Conservation (phyloP, 2,888 invertebrate genomes). For the Gymnocheta viridis region DNA sequence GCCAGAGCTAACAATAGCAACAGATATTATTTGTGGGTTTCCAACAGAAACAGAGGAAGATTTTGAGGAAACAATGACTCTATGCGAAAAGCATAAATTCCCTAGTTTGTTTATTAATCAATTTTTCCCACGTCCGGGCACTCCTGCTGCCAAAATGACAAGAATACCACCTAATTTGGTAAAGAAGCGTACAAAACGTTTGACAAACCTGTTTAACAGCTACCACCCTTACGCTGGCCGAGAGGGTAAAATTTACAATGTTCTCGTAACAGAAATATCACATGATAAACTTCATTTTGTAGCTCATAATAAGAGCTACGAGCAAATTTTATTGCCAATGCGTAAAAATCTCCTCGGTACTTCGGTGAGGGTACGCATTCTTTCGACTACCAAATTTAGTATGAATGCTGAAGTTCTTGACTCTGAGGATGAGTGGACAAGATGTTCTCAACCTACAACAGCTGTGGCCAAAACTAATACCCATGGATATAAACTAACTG, state of each 20-base stretch:
- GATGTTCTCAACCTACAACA: constrained; percentile 42
- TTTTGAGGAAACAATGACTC: constrained; percentile 92
- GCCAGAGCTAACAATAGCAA: constrained; percentile 95
- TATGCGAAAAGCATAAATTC: constrained; percentile 94
- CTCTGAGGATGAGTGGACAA: constrained; percentile 83
- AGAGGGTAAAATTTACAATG: constrained; percentile 84
- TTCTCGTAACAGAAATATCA: constrained; percentile 96
- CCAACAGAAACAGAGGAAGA: constrained; percentile 96
- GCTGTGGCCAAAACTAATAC: background rate
- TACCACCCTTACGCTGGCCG: constrained; percentile 92
- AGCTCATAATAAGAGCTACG: constrained; percentile 97
- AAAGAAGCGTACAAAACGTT: constrained; percentile 92
- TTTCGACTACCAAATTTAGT: constrained; percentile 88
- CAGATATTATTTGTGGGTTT: constrained; percentile 99
- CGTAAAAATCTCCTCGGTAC: constrained; percentile 90
- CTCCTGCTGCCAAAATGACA: constrained; percentile 95
- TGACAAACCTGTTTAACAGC: constrained; percentile 94
- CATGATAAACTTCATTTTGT: constrained; percentile 95
- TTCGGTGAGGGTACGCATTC: constrained; percentile 89
- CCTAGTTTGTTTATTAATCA: constrained; percentile 98
- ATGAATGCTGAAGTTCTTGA: constrained; percentile 88
- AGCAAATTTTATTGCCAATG: constrained; percentile 94
- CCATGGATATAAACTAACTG: background rate
- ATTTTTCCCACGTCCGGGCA: constrained; percentile 97
- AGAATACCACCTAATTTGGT: constrained; percentile 93